Base-by-base conservation (phyloP, 92 coral and sea anemone genomes). In the Zoanthus sansibaricus region DNA sequence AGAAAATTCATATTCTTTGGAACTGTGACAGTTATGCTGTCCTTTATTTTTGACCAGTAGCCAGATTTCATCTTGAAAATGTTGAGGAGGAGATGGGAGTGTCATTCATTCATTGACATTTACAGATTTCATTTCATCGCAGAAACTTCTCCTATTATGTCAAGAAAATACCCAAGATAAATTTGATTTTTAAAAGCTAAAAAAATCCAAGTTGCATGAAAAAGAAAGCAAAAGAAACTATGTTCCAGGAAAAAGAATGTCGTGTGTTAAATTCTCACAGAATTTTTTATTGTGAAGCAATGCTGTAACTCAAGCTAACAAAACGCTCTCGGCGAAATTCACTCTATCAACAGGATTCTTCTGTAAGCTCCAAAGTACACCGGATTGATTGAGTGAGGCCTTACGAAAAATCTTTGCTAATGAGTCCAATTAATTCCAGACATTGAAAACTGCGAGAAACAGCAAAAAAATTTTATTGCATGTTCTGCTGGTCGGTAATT, bases 291-390 rank as follows among this genome's bases (percentile, higher is more conserved):
- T 13, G 30, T 48, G 79, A 48, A 49, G 11, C 33, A 12, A 69
- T n/a, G 56, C 45, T 47, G 32, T 42, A 46, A 69, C 5, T 20
- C 7, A 31, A 44, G 17, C 42, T 78, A 25, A 17, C 30, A 33
- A 21, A 46, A 80, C 59, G 44, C 59, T 64, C 64, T 80, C 25
- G 32, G 48, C 59, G 42, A n/a, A 64, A 11, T 21, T 16, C 49
- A 14, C 45, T 55, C 30, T 46, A 15, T 49, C 45, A 80, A 30
- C 37, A 67, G 5, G 75, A 66, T 80, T 67, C 45, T 13, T 31
- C 85, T 20, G 20, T 61, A 80, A 46, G 59, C 75, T 21, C 62
- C 56, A 66, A 66, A 47, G 62, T 48, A 66, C 68, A 47, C 61
- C 45, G 58, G 61, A 45, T 66, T 80, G 85, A 66, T 80, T 66